Evolutionary conservation across 2,888 invertebrate species (phyloP).

Genomic region (Netelia fuscicornis): DNA sequence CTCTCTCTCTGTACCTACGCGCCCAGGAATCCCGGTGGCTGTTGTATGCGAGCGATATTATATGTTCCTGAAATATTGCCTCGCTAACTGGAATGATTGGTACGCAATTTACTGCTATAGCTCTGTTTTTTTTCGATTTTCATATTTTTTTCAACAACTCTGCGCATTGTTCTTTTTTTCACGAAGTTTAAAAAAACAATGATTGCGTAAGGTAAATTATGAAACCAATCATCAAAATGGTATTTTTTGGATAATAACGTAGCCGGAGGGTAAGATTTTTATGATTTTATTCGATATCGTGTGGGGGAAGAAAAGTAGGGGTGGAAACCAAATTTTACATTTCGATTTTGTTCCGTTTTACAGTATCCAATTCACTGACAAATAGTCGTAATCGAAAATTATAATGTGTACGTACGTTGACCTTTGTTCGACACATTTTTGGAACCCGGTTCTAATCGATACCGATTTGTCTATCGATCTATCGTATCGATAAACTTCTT

Average conservation of each 20-base stretch:
- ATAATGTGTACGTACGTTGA: background rate
- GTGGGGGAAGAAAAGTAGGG: too few relatives aligned
- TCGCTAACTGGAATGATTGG: conserved; percentile 48
- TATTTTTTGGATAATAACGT: background rate
- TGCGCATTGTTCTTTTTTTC: conserved; percentile 6
- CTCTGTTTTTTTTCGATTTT: conserved; percentile 13
- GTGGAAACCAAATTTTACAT: too few relatives aligned
- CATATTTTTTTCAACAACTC: conserved; percentile 3
- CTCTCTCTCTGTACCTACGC: conserved; percentile 34
- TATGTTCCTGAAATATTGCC: conserved; percentile 62
- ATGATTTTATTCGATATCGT: too few relatives aligned
- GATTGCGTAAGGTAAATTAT: background rate
- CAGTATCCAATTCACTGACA: background rate
- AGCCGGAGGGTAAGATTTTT: too few relatives aligned
- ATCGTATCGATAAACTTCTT: too few relatives aligned
- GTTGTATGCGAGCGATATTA: conserved; percentile 64
- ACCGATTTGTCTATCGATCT: too few relatives aligned
- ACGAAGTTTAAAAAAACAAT: background rate
- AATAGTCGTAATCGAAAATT: conserved; percentile 26
- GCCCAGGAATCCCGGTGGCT: conserved; percentile 48
- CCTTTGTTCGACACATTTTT: too few relatives aligned
- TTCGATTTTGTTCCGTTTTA: background rate
- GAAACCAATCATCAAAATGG: background rate
- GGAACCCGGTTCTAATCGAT: too few relatives aligned
- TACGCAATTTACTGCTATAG: conserved; percentile 21